phyloP scores from a whole-genome alignment of 2,797 vertebrate species.

The Coreius guichenoti region DNA sequence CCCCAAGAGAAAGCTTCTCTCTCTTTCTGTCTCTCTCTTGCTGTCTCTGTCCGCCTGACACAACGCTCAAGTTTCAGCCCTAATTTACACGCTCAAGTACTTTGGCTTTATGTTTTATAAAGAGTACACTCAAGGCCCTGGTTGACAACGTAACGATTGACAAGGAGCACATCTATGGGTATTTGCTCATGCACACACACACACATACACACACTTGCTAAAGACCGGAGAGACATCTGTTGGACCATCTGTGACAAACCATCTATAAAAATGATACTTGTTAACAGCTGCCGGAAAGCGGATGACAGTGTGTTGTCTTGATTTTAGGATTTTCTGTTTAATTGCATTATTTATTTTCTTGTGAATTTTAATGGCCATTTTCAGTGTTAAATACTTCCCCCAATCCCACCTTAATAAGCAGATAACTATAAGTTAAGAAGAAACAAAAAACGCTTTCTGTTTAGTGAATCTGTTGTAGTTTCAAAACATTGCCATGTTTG shows the following conservation, averaged over 20 bases:
- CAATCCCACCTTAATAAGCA: background rate
- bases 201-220: conserved; percentile 54
- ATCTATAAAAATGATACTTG: conserved; percentile 61
- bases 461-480: background rate
- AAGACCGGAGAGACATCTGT: conserved; percentile 60
- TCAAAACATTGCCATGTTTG: background rate
- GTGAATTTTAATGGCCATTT: background rate
- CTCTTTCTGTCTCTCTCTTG: conserved; percentile 23
- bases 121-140: conserved; percentile 57
- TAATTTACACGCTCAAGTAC: conserved; percentile 56
- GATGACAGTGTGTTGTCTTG: conserved; percentile 50
- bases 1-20: conserved; percentile 52
- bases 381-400: background rate
- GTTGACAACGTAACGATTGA: conserved; percentile 61
- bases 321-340: conserved; percentile 46
- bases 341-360: conserved; percentile 16
- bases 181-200: conserved; percentile 8
- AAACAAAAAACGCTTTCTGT: no score
- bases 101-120: conserved; percentile 56
- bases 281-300: conserved; percentile 58
- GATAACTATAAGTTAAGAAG: background rate
- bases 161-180: conserved; percentile 57
- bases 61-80: conserved; percentile 60
- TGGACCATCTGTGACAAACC: conserved; percentile 63
- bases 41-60: conserved; percentile 53